Percentiles rank a stretch among this genome's conserved stretches.
Evolutionary conservation across 1,140 invertebrate genomes (phyloP).

Genomic region (Mesaphorura yosii): DNA sequence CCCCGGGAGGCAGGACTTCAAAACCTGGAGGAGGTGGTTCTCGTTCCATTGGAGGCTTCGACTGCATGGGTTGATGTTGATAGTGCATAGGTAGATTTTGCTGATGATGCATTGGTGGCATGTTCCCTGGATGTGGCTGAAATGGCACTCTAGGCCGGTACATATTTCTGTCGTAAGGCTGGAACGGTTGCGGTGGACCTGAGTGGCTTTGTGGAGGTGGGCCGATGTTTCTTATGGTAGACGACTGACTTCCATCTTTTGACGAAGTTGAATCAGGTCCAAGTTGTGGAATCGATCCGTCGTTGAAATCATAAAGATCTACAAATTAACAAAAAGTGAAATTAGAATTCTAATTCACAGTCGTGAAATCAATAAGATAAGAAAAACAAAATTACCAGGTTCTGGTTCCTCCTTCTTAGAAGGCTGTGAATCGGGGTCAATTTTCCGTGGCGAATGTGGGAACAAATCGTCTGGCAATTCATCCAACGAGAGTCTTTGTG

Average conservation of each 20-base stretch:
- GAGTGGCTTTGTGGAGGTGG: too few species aligned
- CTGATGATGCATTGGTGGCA: too few species aligned
- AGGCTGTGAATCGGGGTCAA: constrained; percentile 25
- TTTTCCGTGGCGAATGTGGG: constrained; percentile 28
- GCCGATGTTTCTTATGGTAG: not conserved
- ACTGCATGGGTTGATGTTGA: not conserved
- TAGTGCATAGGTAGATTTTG: not conserved
- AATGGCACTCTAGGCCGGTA: too few species aligned
- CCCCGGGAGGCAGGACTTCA: constrained; percentile 11
- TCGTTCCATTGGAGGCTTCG: not conserved
- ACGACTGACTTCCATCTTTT: not conserved
- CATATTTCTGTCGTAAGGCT: too few species aligned
- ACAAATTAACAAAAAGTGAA: not conserved
- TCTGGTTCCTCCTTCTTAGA: constrained; percentile 6
- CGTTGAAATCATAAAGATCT: constrained; percentile 31
- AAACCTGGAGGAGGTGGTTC: constrained; percentile 22
- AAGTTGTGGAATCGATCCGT: constrained; percentile 25
- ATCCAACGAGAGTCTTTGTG: constrained; percentile 20
- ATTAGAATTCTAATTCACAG: not conserved
- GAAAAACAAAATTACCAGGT: too few species aligned
- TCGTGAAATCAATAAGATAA: too few species aligned
- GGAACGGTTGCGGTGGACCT: too few species aligned
- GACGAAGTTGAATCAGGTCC: not conserved
- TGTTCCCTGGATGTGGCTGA: too few species aligned
- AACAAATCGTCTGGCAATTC: constrained; percentile 30